Conservation (phyloP, 2,797 vertebrate species). For the Bradypus variegatus region DNA sequence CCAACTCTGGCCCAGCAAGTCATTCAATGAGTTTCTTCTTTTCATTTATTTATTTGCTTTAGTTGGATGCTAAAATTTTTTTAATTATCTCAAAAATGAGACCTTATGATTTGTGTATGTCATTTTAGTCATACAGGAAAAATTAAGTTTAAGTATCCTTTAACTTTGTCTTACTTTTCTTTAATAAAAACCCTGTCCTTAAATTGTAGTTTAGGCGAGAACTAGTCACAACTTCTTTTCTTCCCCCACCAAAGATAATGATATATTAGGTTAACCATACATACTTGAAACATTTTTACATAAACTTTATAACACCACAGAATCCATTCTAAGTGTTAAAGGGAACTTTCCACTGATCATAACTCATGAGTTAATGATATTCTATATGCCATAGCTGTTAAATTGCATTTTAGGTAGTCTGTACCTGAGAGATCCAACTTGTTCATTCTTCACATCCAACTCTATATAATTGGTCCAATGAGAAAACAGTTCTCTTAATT, state of each 20-base stretch:
- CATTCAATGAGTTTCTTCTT: background rate
- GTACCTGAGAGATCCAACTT: conserved; percentile 71
- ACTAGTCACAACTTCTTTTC: background rate
- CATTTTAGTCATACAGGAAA: background rate
- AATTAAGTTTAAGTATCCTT: background rate
- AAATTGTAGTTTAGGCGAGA: conserved; percentile 32
- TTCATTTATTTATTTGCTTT: background rate
- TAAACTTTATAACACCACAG: background rate
- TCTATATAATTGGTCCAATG: conserved; percentile 75
- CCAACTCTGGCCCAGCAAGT: background rate
- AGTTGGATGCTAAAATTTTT: background rate
- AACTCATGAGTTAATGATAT: conserved; percentile 51
- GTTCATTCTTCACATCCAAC: conserved; percentile 46
- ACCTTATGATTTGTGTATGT: background rate
- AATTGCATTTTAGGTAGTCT: conserved; percentile 38
- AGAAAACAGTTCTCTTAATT: conserved; percentile 54
- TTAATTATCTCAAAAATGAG: background rate
- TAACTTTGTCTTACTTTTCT: background rate
- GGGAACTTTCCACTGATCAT: conserved; percentile 44
- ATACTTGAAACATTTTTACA: conserved; percentile 23
- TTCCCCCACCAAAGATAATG: background rate
- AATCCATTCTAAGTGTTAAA: conserved; percentile 62
- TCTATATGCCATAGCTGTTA: conserved; percentile 3
- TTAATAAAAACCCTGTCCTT: conserved; percentile 8
- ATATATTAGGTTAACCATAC: background rate